Evolutionary conservation across 2,113 vertebrate genomes (phyloP).

Genomic region (Hyla sarda): DNA sequence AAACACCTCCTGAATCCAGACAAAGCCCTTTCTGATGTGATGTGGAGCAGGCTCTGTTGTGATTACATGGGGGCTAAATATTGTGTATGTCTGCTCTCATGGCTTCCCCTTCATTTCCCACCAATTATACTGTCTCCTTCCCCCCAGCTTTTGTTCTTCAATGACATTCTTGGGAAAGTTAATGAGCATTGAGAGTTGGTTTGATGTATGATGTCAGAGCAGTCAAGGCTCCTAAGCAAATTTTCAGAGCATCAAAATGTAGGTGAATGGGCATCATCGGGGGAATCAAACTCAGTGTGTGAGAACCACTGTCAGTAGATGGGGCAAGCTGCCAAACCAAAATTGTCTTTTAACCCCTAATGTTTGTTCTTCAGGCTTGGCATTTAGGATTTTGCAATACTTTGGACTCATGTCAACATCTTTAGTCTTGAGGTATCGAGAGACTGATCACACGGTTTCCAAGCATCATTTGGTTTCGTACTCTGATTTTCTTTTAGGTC

Average conservation of each 20-base stretch:
- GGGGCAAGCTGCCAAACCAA: not conserved
- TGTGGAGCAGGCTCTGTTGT: not conserved
- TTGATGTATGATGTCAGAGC: conserved; percentile 1
- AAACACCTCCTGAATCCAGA: not conserved
- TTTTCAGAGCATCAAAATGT: not conserved
- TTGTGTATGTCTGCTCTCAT: not conserved
- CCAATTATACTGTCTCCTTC: not conserved
- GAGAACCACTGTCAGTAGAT: not conserved
- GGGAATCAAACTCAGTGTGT: not conserved
- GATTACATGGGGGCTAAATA: not conserved
- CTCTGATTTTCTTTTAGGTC: not conserved
- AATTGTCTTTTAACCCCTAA: not conserved
- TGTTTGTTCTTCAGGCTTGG: no score
- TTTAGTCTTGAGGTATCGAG: no score
- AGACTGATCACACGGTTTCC: no score
- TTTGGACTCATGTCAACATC: no score
- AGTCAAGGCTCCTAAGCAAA: not conserved
- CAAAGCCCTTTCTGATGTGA: not conserved
- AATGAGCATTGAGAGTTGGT: not conserved
- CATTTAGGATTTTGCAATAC: no score
- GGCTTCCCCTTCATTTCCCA: not conserved
- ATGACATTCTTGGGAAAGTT: not conserved
- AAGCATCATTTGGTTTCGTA: no score
- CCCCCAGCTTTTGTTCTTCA: not conserved
- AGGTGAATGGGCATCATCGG: not conserved